These are phyloP conservation scores for Brachionus manjavacas DNA, from an alignment of 1,140 invertebrate species.

Conservation along the genomic window DNA sequence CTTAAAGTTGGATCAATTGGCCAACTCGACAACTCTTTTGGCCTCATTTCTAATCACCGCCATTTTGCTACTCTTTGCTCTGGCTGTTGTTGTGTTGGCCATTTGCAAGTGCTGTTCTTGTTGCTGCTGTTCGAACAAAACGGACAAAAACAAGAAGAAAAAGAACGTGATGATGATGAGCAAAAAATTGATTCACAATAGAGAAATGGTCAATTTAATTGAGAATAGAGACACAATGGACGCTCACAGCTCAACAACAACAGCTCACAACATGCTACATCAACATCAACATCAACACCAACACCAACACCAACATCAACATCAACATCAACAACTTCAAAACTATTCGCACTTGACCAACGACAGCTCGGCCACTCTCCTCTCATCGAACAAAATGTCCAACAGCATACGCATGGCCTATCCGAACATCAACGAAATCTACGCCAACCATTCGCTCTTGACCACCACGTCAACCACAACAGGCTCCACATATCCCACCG, in stretches of 20 bases:
- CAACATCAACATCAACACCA: too few relatives aligned
- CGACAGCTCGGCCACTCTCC: slow-evolving; percentile 25
- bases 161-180: too few relatives aligned
- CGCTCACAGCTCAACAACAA: too few relatives aligned
- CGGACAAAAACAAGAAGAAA: background rate
- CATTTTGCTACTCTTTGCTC: background rate
- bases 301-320: too few relatives aligned
- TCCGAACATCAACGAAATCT: slow-evolving; percentile 14
- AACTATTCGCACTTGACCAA: slow-evolving; percentile 8
- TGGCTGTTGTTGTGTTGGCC: background rate
- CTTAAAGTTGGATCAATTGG: background rate
- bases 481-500: background rate
- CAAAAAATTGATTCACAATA: background rate
- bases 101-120: slow-evolving; percentile 13
- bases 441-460: slow-evolving; percentile 25
- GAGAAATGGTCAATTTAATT: slow-evolving; percentile 6
- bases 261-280: too few relatives aligned
- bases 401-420: slow-evolving; percentile 40
- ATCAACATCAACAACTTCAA: background rate
- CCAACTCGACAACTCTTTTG: background rate
- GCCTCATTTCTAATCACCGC: background rate
- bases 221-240: background rate
- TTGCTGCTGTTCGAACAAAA: background rate
- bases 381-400: slow-evolving; percentile 7
- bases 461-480: slow-evolving; percentile 24